phyloP scores from a whole-genome alignment of 2,797 vertebrate species.

The Streptopelia turtur region DNA sequence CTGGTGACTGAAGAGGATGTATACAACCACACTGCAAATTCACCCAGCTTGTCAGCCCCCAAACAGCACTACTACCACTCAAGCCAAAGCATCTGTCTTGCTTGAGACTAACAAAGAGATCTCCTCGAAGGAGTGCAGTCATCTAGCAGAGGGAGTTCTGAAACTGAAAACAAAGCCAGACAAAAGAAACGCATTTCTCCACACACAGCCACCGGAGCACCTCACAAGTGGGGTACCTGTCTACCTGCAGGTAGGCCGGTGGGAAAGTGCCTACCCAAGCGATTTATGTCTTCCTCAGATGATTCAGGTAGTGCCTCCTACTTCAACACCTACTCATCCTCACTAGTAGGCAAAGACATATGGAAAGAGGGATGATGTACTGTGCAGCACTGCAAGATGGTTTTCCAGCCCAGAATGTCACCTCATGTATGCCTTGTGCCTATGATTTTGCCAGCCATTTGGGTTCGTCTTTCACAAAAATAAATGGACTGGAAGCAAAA shows the following conservation, averaged over 20 bases:
- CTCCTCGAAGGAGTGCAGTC: background rate
- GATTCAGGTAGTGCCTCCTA: constrained; percentile 68
- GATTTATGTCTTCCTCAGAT: constrained; percentile 42
- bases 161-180: background rate
- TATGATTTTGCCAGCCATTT: constrained; percentile 32
- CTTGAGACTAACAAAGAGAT: constrained; percentile 36
- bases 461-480: constrained; percentile 10
- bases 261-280: background rate
- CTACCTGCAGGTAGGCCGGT: background rate
- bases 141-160: background rate
- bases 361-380: constrained; percentile 63
- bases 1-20: constrained; percentile 60
- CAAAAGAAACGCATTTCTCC: background rate
- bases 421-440: background rate
- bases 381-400: background rate
- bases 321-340: constrained; percentile 63
- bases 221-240: background rate
- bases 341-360: constrained; percentile 69
- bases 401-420: constrained; percentile 55
- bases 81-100: constrained; percentile 63
- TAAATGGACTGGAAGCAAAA: background rate
- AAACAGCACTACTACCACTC: constrained; percentile 47
- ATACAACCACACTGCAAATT: constrained; percentile 50
- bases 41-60: constrained; percentile 58
- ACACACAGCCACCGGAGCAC: background rate